Evolutionary conservation across 2,113 vertebrate genomes (phyloP).

Genomic region (Struthidea cinerea): DNA sequence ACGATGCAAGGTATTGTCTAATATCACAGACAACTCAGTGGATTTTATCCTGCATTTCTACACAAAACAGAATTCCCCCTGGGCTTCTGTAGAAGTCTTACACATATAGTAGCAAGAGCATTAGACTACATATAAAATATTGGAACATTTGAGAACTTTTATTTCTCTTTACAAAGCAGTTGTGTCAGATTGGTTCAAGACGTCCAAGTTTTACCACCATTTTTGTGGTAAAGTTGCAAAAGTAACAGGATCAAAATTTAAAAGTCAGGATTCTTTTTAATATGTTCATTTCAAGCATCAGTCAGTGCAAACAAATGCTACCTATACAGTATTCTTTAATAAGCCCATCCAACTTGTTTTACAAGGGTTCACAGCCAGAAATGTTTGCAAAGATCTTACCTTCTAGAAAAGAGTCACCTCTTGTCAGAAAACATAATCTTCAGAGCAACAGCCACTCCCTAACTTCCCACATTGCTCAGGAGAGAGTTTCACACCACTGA

Average conservation of each 20-base stretch:
- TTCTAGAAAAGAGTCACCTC: background rate
- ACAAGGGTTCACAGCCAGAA: background rate
- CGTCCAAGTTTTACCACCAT: background rate
- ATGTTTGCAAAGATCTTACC: slow-evolving; percentile 10
- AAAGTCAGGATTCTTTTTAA: background rate
- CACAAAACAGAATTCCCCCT: background rate
- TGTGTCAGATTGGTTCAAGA: background rate
- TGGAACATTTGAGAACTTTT: background rate
- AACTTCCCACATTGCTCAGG: background rate
- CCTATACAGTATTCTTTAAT: background rate
- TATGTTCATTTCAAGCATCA: background rate
- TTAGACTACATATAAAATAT: background rate
- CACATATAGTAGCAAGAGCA: background rate
- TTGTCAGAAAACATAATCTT: background rate
- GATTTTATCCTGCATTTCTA: background rate
- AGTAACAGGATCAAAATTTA: background rate
- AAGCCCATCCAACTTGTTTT: background rate
- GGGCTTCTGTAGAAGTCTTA: background rate
- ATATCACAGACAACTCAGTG: background rate
- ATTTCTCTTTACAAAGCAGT: background rate
- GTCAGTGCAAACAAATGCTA: background rate
- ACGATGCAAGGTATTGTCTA: background rate
- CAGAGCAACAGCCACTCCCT: background rate
- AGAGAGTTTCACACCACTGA: background rate
- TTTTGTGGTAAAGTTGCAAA: background rate